These are phyloP conservation scores for Arrhamphus sclerolepis DNA, from an alignment of 2,797 vertebrate genomes.

Conservation along the genomic window DNA sequence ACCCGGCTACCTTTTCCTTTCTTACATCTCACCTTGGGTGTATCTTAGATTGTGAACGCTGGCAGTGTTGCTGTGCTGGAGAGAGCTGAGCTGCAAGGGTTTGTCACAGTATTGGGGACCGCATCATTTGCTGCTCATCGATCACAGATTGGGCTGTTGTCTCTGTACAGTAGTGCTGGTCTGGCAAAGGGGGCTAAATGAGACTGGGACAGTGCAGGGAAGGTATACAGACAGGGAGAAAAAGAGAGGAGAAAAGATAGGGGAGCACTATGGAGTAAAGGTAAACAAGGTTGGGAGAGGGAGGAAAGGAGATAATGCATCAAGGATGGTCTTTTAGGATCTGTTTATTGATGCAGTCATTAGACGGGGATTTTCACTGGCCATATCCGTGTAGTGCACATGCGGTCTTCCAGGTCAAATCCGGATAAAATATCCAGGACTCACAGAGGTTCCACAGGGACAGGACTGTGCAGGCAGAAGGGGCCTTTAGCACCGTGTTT, in stretches of 20 bases:
- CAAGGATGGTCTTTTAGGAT: conserved; percentile 70
- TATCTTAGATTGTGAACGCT: conserved; percentile 4
- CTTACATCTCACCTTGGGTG: conserved; percentile 51
- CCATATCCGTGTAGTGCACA: conserved; percentile 69
- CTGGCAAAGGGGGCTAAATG: conserved; percentile 62
- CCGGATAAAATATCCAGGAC: conserved; percentile 61
- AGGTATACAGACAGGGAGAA: conserved; percentile 17
- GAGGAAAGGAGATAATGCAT: conserved; percentile 60
- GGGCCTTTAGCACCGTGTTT: conserved; percentile 33
- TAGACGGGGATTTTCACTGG: conserved; percentile 53
- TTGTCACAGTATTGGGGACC: conserved; percentile 69
- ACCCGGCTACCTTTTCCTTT: not conserved
- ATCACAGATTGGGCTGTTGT: conserved; percentile 74
- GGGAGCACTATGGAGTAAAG: conserved; percentile 39
- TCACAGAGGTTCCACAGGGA: conserved; percentile 51
- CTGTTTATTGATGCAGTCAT: conserved; percentile 81
- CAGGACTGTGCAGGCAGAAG: conserved; percentile 37
- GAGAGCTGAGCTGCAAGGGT: conserved; percentile 49
- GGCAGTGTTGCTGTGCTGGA: conserved; percentile 30
- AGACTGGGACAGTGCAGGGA: conserved; percentile 65
- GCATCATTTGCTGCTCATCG: conserved; percentile 77
- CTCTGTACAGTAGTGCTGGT: conserved; percentile 69
- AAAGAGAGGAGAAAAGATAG: conserved; percentile 25
- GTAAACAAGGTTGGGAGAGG: conserved; percentile 71
- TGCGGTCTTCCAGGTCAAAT: conserved; percentile 71